Conservation (phyloP, 2,113 vertebrate genomes). For the Muntiacus muntjak region DNA sequence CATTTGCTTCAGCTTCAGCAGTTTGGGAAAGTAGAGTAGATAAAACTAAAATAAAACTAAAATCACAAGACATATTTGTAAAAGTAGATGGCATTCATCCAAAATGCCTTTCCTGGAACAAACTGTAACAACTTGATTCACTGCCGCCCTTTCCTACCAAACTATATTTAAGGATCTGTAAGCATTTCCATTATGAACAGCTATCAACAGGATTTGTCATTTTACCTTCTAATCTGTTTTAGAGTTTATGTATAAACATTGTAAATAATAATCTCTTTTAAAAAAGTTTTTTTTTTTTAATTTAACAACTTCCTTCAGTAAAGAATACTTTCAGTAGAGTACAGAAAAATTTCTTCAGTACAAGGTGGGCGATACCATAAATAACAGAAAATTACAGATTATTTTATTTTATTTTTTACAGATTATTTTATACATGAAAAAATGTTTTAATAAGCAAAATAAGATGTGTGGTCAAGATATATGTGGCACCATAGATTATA, state of each 20-base stretch:
- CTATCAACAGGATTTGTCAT: conserved; percentile 25
- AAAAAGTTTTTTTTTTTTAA: conserved; percentile 32
- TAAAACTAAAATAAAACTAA: conserved; percentile 37
- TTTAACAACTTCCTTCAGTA: conserved; percentile 25
- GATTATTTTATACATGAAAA: not conserved
- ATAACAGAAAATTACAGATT: not conserved
- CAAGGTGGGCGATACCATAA: not conserved
- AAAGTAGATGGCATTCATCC: conserved; percentile 49
- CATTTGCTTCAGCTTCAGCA: not conserved
- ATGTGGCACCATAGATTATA: not conserved
- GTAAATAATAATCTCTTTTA: not conserved
- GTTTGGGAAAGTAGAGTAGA: conserved; percentile 30
- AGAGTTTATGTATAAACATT: conserved; percentile 31
- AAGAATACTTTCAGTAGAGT: not conserved
- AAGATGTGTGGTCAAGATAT: not conserved
- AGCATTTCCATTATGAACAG: conserved; percentile 42
- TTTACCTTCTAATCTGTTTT: conserved; percentile 43
- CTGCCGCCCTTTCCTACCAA: not conserved
- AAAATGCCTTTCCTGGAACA: conserved; percentile 66
- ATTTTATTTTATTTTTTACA: not conserved
- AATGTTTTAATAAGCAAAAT: conserved; percentile 12
- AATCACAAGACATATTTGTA: conserved; percentile 28
- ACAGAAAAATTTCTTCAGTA: not conserved
- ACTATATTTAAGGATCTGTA: conserved; percentile 46
- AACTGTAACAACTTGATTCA: conserved; percentile 28